These are phyloP conservation scores for Cactoblastis cactorum DNA, from an alignment of 2,888 invertebrate species.

Conservation along the genomic window DNA sequence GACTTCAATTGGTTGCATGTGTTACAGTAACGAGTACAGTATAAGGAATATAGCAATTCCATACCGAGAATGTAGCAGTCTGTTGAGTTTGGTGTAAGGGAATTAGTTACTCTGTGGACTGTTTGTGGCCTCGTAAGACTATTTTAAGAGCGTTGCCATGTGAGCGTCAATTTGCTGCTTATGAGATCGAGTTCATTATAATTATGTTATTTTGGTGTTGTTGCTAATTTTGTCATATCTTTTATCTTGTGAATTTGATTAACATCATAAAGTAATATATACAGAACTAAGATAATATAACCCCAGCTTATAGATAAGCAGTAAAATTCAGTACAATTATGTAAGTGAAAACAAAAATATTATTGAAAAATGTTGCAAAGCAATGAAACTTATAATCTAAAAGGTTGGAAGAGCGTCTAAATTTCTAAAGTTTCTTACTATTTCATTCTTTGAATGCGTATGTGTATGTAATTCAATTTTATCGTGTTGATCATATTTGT, in stretches of 20 bases:
- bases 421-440: too few relatives aligned
- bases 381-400: too few relatives aligned
- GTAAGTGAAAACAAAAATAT: too few relatives aligned
- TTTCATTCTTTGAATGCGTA: too few relatives aligned
- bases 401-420: too few relatives aligned
- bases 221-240: not conserved
- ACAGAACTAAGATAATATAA: too few relatives aligned
- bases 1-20: constrained; percentile 40
- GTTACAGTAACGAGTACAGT: constrained; percentile 30
- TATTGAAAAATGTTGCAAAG: too few relatives aligned
- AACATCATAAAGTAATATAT: too few relatives aligned
- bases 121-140: constrained; percentile 24
- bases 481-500: too few relatives aligned
- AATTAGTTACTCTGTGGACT: constrained; percentile 6
- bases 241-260: not conserved
- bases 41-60: constrained; percentile 3
- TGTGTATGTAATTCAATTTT: too few relatives aligned
- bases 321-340: too few relatives aligned
- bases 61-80: not conserved
- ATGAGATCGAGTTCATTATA: constrained; percentile 1
- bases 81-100: constrained; percentile 4
- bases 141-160: constrained; percentile 34
- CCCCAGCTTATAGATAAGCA: too few relatives aligned
- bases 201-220: constrained; percentile 2
- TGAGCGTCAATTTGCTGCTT: constrained; percentile 29